Evolutionary conservation across 2,888 invertebrate genomes (phyloP).

Genomic region (Leucania comma): DNA sequence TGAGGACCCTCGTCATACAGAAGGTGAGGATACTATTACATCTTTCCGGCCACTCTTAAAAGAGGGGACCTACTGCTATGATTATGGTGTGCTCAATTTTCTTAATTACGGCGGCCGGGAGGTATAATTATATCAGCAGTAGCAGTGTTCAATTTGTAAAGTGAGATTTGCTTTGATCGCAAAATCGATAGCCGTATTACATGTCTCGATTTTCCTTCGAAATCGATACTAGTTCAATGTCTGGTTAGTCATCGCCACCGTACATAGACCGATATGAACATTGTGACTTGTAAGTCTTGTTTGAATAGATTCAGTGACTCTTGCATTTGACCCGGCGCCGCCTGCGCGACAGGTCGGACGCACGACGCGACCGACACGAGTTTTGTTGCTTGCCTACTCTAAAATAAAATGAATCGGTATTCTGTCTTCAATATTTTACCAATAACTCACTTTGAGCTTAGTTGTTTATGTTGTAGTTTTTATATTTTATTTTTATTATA

Average conservation of each 20-base stretch:
- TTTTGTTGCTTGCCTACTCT: too few species aligned
- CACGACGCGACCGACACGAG: constrained; percentile 6
- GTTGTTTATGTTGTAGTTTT: too few species aligned
- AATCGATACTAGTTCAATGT: background rate
- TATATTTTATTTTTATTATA: too few species aligned
- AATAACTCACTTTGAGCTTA: too few species aligned
- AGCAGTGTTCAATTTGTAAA: background rate
- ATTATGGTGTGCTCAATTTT: background rate
- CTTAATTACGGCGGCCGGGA: background rate
- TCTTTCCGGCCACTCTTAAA: too few species aligned
- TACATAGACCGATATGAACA: background rate
- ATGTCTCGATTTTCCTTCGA: background rate
- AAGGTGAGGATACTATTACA: too few species aligned
- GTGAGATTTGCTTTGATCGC: background rate
- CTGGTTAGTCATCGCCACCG: background rate
- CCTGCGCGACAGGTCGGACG: background rate
- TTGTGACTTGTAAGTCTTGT: constrained; percentile 1
- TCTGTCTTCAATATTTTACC: too few species aligned
- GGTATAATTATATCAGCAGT: background rate
- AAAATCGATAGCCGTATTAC: background rate
- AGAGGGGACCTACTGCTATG: too few species aligned
- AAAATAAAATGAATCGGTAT: too few species aligned
- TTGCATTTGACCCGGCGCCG: constrained; percentile 10
- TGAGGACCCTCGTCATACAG: too few species aligned
- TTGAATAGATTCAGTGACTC: constrained; percentile 42